Base-by-base conservation (phyloP, 2,113 vertebrate genomes). In the Microtus pennsylvanicus region DNA sequence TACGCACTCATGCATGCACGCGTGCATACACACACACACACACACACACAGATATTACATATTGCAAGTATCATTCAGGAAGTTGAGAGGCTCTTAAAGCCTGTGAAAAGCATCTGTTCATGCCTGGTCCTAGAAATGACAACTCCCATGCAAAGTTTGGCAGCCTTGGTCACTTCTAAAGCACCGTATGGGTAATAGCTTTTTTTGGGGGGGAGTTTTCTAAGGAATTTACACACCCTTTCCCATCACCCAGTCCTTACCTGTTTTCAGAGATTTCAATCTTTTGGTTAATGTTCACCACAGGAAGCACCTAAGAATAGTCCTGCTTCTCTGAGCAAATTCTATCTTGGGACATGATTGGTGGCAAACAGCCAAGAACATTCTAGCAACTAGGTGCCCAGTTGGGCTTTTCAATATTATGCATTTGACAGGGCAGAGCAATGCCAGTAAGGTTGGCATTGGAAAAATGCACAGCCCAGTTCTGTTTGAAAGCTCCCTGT, bases 401-500 rank as follows among this genome's bases (percentile, higher is more conserved):
- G 74, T 92, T 58, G 91, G 52, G 70, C 93, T 72, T 94, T 95
- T 67, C 92, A 75, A 42, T 94, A 61, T 72, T 61, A 52, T 30
- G 69, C 67, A 83, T 92, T 38, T 96, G 86, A 94, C 94, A 94
- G 94, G 88, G 90, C 78, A 26, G 87, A 33, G 93, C 35, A 12
- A 58, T 42, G n/a, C 87, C 96, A 75, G 80, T 77, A 75, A 0
- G 55, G 88, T 69, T 4, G 69, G 91, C 90, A 91, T 90, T 94
- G 94, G 96, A 93, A 97, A 97, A 96, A 97, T 77, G 92, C 76
- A 67, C 16, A n/a, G 90, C 93, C 90, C 38, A 0, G 85, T 77
- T 93, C 82, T 95, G 83, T 96, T 97, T 95, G 96, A 97, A 97
- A 97, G 93, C 69, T 77, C 94, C 65, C 92, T 96, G 91, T 96